Evolutionary conservation across 1,140 invertebrate genomes (phyloP).

Genomic region (Cherax destructor): DNA sequence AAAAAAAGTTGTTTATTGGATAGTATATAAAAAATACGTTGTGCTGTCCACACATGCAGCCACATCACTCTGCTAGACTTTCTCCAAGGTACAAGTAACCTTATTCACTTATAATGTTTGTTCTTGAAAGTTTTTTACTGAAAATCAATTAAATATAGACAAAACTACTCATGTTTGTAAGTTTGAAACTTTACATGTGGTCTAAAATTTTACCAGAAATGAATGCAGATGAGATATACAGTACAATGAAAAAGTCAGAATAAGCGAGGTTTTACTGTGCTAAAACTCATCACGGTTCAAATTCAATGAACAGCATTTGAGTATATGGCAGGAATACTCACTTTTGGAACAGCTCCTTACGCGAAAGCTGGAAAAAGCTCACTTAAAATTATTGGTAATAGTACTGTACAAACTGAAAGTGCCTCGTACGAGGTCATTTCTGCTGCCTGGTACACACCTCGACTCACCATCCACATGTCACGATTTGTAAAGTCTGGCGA

Average conservation of each 20-base stretch:
- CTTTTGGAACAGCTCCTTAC: constrained; percentile 46
- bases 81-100: too few relatives aligned
- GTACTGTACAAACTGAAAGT: constrained; percentile 46
- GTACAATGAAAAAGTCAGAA: background rate
- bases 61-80: too few relatives aligned
- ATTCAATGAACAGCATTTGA: background rate
- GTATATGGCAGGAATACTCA: constrained; percentile 35
- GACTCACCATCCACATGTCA: constrained; percentile 38
- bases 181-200: too few relatives aligned
- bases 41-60: too few relatives aligned
- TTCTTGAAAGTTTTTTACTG: too few relatives aligned
- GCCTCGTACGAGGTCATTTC: constrained; percentile 6
- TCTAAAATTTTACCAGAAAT: too few relatives aligned
- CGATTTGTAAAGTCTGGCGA: constrained; percentile 8
- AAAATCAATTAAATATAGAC: too few relatives aligned
- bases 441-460: background rate
- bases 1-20: too few relatives aligned
- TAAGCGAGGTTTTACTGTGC: background rate
- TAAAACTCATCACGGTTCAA: background rate
- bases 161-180: too few relatives aligned
- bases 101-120: too few relatives aligned
- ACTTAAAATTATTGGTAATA: constrained; percentile 64
- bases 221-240: too few relatives aligned
- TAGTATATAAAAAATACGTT: too few relatives aligned
- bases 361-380: constrained; percentile 67